Base-by-base conservation (phyloP, 2,113 vertebrate genomes). In the Oenanthe oenanthe region DNA sequence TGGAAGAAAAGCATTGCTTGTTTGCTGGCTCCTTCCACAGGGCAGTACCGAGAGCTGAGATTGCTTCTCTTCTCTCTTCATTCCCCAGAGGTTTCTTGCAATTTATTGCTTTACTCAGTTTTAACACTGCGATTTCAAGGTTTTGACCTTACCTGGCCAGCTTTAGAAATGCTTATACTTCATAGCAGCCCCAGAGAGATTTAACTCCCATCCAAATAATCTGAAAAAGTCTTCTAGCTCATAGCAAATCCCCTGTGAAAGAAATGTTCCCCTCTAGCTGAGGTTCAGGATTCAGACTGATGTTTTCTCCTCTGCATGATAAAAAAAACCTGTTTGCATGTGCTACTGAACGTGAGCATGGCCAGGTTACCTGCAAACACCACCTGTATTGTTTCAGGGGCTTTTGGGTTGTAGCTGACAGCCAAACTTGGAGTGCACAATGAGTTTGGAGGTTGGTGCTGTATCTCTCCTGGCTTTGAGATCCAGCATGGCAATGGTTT, bases 271-370 rank as follows among this genome's bases (percentile, higher is more conserved):
- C 0, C 34, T 54, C 38, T 17, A 17, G 31, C 56, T 66, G 58
- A 25, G 40, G 42, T 43, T 60, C 9, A 9, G 76, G 51, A 58
- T 53, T 61, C 67, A 72, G 15, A 25, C 31, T 53, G 62, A 20
- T 0, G 0, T 22, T 38, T 29, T 17, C 32, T 80, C 17, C 25
- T 60, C 36, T 48, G 47, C 0, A 0, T 40, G 38, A 29, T 50
- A 43, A 82, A 36, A 82, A 36, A 36, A 67, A 75, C 13, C 26
- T 51, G 31, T 16, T 4, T 11, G 6, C 8, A 3, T 9, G 1
- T 53, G 10, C 47, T 62, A 1, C 61, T 62, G 57, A 48, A 13
- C 0, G 0, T 12, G 32, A 56, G 24, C 14, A 0, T 5, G 40
- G 4, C 29, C 63, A 40, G 72, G 18, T 56, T 31, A 42, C 29